Percentiles rank a stretch among this genome's conserved stretches.
These are phyloP conservation scores for Tetanocera ferruginea DNA, from an alignment of 2,888 invertebrate genomes.

Conservation along the genomic window DNA sequence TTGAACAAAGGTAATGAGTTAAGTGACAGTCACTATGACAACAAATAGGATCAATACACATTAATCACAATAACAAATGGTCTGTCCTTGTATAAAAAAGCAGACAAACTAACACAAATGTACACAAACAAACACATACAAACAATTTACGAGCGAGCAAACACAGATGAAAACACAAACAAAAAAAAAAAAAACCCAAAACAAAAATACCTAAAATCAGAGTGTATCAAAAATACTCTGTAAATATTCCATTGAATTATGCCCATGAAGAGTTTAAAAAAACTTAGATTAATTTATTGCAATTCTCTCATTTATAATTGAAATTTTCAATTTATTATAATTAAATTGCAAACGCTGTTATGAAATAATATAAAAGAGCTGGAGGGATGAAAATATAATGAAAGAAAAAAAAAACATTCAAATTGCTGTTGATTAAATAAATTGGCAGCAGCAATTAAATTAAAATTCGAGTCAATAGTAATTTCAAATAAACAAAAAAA, in stretches of 20 bases:
- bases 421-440: background rate
- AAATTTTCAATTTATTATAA: conserved; percentile 36
- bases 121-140: background rate
- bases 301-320: conserved; percentile 28
- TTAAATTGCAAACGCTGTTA: conserved; percentile 9
- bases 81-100: conserved; percentile 5
- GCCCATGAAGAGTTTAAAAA: background rate
- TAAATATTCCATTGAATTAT: background rate
- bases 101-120: background rate
- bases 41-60: conserved; percentile 23
- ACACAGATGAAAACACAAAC: background rate
- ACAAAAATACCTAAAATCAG: conserved; percentile 13
- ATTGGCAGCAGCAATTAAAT: background rate
- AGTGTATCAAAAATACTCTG: background rate
- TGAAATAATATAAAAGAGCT: background rate
- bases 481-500: too few relatives aligned
- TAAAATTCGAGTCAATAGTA: background rate
- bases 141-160: background rate
- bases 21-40: conserved; percentile 19
- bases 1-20: conserved; percentile 2
- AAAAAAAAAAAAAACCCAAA: background rate
- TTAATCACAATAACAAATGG: background rate
- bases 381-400: conserved; percentile 5
- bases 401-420: background rate
- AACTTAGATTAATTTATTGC: conserved; percentile 25